These are phyloP conservation scores for Zophobas atratus DNA, from an alignment of 1,140 invertebrate genomes.

Conservation along the genomic window DNA sequence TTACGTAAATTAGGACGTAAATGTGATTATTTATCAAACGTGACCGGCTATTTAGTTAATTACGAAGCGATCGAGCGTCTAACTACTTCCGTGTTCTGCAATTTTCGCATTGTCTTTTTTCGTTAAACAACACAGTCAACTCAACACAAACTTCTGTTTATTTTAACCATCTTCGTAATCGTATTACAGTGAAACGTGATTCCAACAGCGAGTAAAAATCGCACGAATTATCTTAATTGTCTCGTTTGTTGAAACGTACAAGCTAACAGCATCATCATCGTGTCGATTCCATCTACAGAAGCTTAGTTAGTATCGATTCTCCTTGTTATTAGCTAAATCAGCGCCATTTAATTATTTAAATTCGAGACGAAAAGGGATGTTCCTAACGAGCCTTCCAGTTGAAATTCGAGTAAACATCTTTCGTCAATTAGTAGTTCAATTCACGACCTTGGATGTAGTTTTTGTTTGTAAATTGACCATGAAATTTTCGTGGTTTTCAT, in stretches of 20 bases:
- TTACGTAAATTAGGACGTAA: too few relatives aligned
- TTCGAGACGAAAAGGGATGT: conserved; percentile 10
- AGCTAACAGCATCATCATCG: neutral
- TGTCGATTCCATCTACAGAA: neutral
- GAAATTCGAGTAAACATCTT: neutral
- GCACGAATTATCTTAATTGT: conserved; percentile 6
- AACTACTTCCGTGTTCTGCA: too few relatives aligned
- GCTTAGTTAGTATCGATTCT: conserved; percentile 4
- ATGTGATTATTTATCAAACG: too few relatives aligned
- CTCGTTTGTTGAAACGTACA: conserved; percentile 4
- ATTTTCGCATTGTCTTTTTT: too few relatives aligned
- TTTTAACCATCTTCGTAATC: neutral
- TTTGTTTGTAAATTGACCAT: conserved; percentile 18
- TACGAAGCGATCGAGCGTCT: too few relatives aligned
- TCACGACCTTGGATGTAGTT: conserved; percentile 1
- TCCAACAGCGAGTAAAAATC: neutral
- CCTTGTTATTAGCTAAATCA: conserved; percentile 10
- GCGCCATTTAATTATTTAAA: conserved; percentile 27
- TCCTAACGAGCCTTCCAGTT: neutral
- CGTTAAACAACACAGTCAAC: too few relatives aligned
- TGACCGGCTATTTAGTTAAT: too few relatives aligned
- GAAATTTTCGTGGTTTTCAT: conserved; percentile 11
- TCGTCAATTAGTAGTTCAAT: conserved; percentile 4
- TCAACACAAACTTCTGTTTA: too few relatives aligned
- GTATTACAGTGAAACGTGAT: conserved; percentile 1